Conservation (phyloP, 1,140 invertebrate genomes). For the Neodiprion pinetum region DNA sequence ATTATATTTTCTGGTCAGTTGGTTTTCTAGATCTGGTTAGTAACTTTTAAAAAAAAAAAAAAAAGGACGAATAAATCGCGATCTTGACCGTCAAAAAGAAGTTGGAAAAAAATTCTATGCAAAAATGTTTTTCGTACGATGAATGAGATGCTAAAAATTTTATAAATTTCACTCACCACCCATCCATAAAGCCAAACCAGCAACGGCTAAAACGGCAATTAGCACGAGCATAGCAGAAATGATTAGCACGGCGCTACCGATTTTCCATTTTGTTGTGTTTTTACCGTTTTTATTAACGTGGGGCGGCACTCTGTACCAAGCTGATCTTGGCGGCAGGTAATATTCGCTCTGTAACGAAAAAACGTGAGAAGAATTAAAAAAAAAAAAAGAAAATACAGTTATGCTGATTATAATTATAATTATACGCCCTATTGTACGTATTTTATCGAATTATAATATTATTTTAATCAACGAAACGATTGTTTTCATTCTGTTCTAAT, state of each 20-base stretch:
- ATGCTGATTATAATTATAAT: too few relatives aligned
- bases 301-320: conserved; percentile 52
- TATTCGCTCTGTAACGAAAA: conserved; percentile 54
- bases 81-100: neutral
- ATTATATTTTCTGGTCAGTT: neutral
- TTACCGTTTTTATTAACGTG: conserved; percentile 43
- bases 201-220: conserved; percentile 74
- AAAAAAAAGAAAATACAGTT: too few relatives aligned
- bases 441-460: too few relatives aligned
- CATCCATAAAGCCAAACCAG: conserved; percentile 79
- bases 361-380: neutral
- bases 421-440: too few relatives aligned
- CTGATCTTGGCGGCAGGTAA: conserved; percentile 50
- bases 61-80: neutral
- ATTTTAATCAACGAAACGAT: too few relatives aligned
- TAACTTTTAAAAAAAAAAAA: neutral
- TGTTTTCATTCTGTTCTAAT: too few relatives aligned
- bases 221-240: conserved; percentile 73
- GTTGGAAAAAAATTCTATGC: neutral
- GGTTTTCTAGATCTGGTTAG: neutral
- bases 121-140: too few relatives aligned
- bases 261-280: conserved; percentile 54
- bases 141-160: too few relatives aligned
- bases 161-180: conserved; percentile 63
- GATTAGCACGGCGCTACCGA: conserved; percentile 72